Percentiles rank a stretch among this genome's conserved stretches.
Conservation (phyloP, 1,140 invertebrate genomes). For the Aphelinus atriplicis region DNA sequence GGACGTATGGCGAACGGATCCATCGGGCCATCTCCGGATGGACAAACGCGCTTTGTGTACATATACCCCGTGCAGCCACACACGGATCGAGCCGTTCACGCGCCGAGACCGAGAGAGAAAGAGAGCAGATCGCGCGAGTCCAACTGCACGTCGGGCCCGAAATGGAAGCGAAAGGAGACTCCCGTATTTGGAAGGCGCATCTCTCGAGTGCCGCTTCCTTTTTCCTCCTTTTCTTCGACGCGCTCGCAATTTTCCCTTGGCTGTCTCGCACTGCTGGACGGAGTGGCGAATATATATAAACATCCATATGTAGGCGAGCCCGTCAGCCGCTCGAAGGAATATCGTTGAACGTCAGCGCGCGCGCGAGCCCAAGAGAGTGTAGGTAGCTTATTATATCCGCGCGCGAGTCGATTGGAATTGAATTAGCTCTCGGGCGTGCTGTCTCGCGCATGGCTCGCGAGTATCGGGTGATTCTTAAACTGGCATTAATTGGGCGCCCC, state of each 20-base stretch:
- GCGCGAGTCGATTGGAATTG: background rate
- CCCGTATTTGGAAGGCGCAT: conserved; percentile 40
- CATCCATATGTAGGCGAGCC: too few species aligned
- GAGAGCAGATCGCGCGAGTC: too few species aligned
- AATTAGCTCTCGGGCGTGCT: conserved; percentile 7
- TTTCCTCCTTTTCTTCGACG: background rate
- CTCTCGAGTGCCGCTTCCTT: background rate
- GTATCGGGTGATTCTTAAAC: background rate
- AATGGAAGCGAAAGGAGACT: conserved; percentile 45
- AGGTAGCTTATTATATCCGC: background rate
- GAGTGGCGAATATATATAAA: too few species aligned
- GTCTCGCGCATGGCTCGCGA: background rate
- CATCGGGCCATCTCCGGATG: conserved; percentile 15
- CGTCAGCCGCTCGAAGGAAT: background rate
- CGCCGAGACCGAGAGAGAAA: background rate
- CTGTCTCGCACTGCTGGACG: background rate
- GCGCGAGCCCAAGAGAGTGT: background rate
- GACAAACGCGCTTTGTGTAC: conserved; percentile 37
- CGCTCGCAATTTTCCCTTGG: background rate
- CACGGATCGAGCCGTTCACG: conserved; percentile 5
- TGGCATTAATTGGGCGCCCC: conserved; percentile 9
- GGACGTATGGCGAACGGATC: conserved; percentile 43
- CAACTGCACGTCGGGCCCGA: conserved; percentile 17
- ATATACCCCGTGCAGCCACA: background rate
- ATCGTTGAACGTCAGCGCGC: background rate